These are phyloP conservation scores for Acleris literana DNA, from an alignment of 2,888 invertebrate genomes.

Conservation along the genomic window DNA sequence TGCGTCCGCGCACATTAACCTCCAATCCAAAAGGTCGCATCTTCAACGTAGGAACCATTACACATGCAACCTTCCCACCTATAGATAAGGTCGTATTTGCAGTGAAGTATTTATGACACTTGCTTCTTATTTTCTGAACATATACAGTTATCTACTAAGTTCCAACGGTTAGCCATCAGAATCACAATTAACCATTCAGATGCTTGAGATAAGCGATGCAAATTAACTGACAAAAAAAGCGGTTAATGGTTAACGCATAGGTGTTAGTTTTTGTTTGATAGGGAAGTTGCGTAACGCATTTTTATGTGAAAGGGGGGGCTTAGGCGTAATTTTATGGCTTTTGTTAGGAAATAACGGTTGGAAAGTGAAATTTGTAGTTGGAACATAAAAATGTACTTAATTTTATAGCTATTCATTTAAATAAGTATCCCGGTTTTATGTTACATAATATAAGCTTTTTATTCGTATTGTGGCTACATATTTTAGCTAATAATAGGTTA, in stretches of 20 bases:
- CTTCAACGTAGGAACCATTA: too few species aligned
- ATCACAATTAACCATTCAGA: constrained; percentile 76
- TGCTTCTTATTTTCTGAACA: too few species aligned
- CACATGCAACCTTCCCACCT: too few species aligned
- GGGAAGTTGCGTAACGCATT: constrained; percentile 20
- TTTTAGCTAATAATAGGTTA: too few species aligned
- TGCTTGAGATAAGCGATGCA: constrained; percentile 68
- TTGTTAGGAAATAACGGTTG: not conserved
- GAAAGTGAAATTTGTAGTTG: not conserved
- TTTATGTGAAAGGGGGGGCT: not conserved
- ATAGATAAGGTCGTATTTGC: too few species aligned
- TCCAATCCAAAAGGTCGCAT: too few species aligned
- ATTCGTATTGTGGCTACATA: too few species aligned
- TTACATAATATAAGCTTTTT: too few species aligned
- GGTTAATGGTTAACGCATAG: constrained; percentile 40
- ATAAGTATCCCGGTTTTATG: too few species aligned
- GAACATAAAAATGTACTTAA: not conserved
- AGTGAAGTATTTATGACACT: too few species aligned
- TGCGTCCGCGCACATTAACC: constrained; percentile 2
- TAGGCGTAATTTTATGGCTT: not conserved
- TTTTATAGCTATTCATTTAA: too few species aligned
- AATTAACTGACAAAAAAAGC: constrained; percentile 61
- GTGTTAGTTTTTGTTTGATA: constrained; percentile 36
- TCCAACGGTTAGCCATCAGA: constrained; percentile 67
- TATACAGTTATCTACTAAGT: constrained; percentile 35